phyloP scores from a whole-genome alignment of 2,888 invertebrate species.

The Pseudanteris insignis region DNA sequence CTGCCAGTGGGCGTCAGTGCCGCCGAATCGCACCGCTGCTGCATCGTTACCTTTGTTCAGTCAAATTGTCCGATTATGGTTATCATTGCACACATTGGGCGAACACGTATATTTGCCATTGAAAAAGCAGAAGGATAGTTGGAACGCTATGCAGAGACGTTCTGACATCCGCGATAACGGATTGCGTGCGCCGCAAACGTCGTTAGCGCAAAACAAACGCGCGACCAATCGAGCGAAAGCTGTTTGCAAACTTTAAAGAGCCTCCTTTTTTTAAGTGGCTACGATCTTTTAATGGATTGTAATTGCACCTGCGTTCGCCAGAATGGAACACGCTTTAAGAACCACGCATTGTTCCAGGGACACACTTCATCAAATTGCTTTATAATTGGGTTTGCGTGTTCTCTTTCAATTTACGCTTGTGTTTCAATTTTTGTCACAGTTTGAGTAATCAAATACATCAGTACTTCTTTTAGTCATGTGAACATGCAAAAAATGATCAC shows the following conservation, averaged over 20 bases:
- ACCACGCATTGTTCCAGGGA: not conserved
- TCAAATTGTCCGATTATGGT: constrained; percentile 42
- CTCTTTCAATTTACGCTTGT: too few relatives aligned
- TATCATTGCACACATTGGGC: constrained; percentile 22
- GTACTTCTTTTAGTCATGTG: too few relatives aligned
- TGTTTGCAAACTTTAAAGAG: not conserved
- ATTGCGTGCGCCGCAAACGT: too few relatives aligned
- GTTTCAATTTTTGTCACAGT: constrained; percentile 7
- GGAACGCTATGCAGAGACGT: too few relatives aligned
- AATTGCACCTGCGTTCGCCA: constrained; percentile 4
- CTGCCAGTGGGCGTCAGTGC: constrained; percentile 56
- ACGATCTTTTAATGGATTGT: constrained; percentile 1
- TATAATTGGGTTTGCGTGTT: not conserved
- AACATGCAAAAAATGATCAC: too few relatives aligned
- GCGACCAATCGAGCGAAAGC: constrained; percentile 7
- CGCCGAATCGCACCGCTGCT: constrained; percentile 61
- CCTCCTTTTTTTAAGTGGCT: not conserved
- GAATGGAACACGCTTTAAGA: not conserved
- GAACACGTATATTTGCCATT: too few relatives aligned
- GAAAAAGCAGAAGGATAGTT: constrained; percentile 6
- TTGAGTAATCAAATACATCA: too few relatives aligned
- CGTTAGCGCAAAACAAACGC: constrained; percentile 10
- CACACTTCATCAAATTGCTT: not conserved
- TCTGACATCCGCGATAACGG: constrained; percentile 1
- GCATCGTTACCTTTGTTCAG: constrained; percentile 57